A percentile compares a stretch with the other conserved stretches of the same genome.
Conservation (phyloP, 2,888 invertebrate species). For the Phaedon cochleariae region DNA sequence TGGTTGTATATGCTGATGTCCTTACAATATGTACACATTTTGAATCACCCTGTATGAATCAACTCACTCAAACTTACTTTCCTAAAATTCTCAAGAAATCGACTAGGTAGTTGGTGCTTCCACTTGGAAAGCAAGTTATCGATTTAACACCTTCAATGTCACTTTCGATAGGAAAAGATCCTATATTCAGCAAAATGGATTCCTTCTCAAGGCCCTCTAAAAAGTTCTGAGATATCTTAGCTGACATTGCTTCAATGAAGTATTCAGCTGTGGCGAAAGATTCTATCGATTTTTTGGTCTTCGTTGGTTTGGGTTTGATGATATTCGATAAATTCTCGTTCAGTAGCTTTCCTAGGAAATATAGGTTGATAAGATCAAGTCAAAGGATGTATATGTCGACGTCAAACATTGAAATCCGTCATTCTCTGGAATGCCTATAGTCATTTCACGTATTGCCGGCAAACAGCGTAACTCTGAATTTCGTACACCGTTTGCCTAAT, state of each 20-base stretch:
- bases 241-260: slow-evolving; percentile 74
- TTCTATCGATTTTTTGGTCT: neutral
- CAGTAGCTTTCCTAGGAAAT: slow-evolving; percentile 26
- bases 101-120: slow-evolving; percentile 10
- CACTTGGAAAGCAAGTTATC: slow-evolving; percentile 8
- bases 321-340: slow-evolving; percentile 28
- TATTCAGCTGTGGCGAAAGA: slow-evolving; percentile 83
- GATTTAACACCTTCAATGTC: slow-evolving; percentile 18
- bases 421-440: no score
- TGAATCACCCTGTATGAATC: no score
- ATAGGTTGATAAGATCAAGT: no score
- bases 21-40: no score
- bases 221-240: slow-evolving; percentile 1
- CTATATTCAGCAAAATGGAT: slow-evolving; percentile 35
- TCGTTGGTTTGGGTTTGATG: slow-evolving; percentile 58
- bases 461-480: no score
- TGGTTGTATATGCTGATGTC: no score
- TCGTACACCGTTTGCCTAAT: no score
- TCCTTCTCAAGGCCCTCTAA: slow-evolving; percentile 45
- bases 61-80: slow-evolving; percentile 34
- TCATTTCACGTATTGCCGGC: no score
- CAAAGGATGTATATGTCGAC: no score
- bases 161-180: slow-evolving; percentile 10
- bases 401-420: no score
- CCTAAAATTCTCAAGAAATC: slow-evolving; percentile 31